A percentile compares a stretch with the other conserved stretches of the same genome.
Conservation (phyloP, 2,888 invertebrate species). For the Diarsia mendica region DNA sequence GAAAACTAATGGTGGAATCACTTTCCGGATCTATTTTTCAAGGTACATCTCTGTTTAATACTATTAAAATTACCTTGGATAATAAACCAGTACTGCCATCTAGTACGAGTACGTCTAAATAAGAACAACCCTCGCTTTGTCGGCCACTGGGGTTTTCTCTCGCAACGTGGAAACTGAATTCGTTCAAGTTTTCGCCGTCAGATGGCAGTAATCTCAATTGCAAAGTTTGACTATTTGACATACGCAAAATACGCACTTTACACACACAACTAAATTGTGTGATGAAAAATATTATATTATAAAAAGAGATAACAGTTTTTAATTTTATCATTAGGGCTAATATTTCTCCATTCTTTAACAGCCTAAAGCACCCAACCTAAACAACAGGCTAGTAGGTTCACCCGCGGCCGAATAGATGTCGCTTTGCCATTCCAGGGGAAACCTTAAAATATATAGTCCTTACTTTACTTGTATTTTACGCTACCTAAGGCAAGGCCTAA, state of each 20-base stretch:
- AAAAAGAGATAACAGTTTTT: neutral
- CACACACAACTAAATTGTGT: too few relatives aligned
- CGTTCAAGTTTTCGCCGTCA: neutral
- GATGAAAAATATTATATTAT: neutral
- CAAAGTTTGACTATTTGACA: neutral
- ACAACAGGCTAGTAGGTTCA: neutral
- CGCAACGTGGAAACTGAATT: neutral
- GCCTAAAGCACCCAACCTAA: neutral
- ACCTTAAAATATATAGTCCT: neutral
- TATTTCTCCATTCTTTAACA: neutral
- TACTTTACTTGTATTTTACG: too few relatives aligned
- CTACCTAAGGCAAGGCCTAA: neutral
- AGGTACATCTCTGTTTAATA: neutral
- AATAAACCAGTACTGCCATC: slow-evolving; percentile 35
- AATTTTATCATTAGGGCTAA: neutral
- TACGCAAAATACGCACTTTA: too few relatives aligned
- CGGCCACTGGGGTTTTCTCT: accelerated
- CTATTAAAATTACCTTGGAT: neutral
- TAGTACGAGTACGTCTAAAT: neutral
- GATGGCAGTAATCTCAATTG: slow-evolving; percentile 14
- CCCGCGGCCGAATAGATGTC: neutral
- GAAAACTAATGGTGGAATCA: too few relatives aligned
- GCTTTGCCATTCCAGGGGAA: neutral
- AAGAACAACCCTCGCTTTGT: neutral
- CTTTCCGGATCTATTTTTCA: neutral